These are phyloP conservation scores for Mythimna loreyi DNA, from an alignment of 2,888 invertebrate species.

Conservation along the genomic window DNA sequence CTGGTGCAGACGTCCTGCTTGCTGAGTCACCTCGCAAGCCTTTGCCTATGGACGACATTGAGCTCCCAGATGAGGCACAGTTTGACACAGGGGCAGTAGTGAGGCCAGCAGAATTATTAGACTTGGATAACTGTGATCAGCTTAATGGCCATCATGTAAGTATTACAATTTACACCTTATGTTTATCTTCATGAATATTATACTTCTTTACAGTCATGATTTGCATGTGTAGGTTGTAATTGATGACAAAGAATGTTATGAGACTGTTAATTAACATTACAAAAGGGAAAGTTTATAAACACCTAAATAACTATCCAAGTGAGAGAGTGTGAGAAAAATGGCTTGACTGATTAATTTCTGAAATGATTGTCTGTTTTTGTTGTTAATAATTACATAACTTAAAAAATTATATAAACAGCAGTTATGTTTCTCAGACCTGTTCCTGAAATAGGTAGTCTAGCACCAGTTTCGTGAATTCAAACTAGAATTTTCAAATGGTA, in stretches of 20 bases:
- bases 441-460: constrained; percentile 4
- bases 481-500: constrained; percentile 16
- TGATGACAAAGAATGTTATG: neutral
- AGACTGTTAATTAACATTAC: constrained; percentile 4
- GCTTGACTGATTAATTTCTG: constrained; percentile 11
- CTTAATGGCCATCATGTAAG: constrained; percentile 91
- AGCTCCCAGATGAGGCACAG: constrained; percentile 91
- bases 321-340: constrained; percentile 26
- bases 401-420: neutral
- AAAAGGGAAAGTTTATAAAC: constrained; percentile 30
- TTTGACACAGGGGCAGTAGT: constrained; percentile 92
- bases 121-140: constrained; percentile 89
- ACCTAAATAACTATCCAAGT: neutral
- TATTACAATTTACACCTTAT: constrained; percentile 33
- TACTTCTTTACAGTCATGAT: neutral
- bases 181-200: neutral
- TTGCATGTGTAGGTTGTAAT: neutral
- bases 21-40: constrained; percentile 94
- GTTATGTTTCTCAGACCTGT: neutral
- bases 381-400: neutral
- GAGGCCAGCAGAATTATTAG: constrained; percentile 91
- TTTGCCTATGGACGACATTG: constrained; percentile 92
- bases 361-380: neutral
- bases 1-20: constrained; percentile 89
- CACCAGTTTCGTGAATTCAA: neutral